A percentile compares a stretch with the other conserved stretches of the same genome.
Conservation (phyloP, 23 tunicate species). For the Oikopleura albicans region DNA sequence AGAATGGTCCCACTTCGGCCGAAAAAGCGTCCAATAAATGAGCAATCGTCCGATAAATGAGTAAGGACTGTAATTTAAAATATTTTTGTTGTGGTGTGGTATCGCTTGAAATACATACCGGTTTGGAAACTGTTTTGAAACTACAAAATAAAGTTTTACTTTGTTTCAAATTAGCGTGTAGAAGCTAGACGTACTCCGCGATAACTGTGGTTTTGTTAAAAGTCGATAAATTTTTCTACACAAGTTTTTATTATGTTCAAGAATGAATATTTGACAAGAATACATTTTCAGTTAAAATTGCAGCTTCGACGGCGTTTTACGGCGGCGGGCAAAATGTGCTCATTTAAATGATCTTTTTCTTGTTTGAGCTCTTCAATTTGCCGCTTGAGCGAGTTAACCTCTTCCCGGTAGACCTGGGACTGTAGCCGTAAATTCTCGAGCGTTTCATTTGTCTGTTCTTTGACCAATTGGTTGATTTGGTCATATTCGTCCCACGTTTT, state of each 20-base stretch:
- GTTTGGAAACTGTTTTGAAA: too few species aligned
- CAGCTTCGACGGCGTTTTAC: not conserved
- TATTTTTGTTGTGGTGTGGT: too few species aligned
- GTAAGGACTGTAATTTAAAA: too few species aligned
- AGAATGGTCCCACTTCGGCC: too few species aligned
- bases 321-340: not conserved
- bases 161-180: too few species aligned
- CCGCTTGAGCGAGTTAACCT: not conserved
- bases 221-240: not conserved
- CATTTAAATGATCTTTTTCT: not conserved
- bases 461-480: not conserved
- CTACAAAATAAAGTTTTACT: too few species aligned
- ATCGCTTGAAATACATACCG: too few species aligned
- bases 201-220: too few species aligned
- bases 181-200: too few species aligned
- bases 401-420: conserved; percentile 10
- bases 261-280: not conserved
- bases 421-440: not conserved
- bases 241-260: not conserved
- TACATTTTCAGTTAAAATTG: not conserved
- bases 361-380: not conserved
- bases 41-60: too few species aligned
- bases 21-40: too few species aligned
- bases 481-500: not conserved
- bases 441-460: not conserved